Evolutionary conservation across 2,888 invertebrate genomes (phyloP), one percentile per base, ranked within the genome.

Genomic region (Andrena minutula): DNA sequence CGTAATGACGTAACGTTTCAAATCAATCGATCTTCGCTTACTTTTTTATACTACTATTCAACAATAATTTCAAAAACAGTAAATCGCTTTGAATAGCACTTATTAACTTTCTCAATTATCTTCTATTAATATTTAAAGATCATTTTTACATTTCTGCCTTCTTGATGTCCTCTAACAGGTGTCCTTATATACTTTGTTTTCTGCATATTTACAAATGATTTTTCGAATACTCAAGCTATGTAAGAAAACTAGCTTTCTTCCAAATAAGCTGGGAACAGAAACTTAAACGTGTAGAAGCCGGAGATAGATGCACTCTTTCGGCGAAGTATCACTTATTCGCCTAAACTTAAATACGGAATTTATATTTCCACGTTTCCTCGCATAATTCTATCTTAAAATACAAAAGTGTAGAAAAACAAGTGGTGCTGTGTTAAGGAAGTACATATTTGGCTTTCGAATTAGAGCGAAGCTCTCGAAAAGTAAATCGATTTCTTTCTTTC

Each of bases 151-250:
- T 53, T 51, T 70, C 70, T 58, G 60, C 47, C 63, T 64, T 63
- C 20, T 71, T 26, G 16, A 26, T 16, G 41, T 75, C 28, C 35
- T 63, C n/a, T 63, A 79, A 70, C 56, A 71, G 58, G 32, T 71
- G 49, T 74, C 71, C 70, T 74, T 81, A 83, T 63, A 68, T 65
- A 70, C 26, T 60, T 58, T 61, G 12, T 12, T 76, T 51, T 12
- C 49, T 53, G 64, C n/a, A 26, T 81, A 83, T 83, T 76, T 83
- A 83, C 82, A 83, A 81, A 76, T 77, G 69, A 71, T 70, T 49
- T 64, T 53, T 72, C 20, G 51, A 32, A 16, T 61, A 76, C 63
- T 64, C 26, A 64, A 72, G 3, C 61, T 64, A 26, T 56, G 2
- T 47, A 47, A 71, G 1, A 82, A 61, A 64, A 69, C 2, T 60